A percentile compares a stretch with the other conserved stretches of the same genome.
Evolutionary conservation across 2,797 vertebrate genomes (phyloP).

Genomic region (Halcyon chelicuti): DNA sequence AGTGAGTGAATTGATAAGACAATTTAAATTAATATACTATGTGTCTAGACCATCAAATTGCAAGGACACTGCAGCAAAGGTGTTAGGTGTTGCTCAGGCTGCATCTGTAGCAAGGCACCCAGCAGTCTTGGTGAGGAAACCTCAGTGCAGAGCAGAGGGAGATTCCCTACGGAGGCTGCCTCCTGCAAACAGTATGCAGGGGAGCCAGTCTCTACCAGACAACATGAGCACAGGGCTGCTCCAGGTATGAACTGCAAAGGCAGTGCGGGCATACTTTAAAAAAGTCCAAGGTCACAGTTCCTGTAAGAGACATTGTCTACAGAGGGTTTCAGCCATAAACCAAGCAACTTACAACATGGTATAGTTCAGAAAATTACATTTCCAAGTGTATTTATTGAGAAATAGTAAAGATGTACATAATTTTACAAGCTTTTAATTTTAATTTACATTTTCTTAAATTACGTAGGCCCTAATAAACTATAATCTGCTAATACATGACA

Average conservation of each 20-base stretch:
- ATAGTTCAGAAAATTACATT: conserved; percentile 77
- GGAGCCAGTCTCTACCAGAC: neutral
- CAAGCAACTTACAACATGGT: conserved; percentile 42
- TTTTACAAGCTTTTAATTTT: conserved; percentile 85
- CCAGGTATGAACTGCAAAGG: neutral
- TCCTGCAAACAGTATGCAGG: accelerated
- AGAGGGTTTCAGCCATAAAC: neutral
- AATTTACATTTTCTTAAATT: conserved; percentile 86
- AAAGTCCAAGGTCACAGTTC: neutral
- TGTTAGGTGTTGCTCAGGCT: neutral
- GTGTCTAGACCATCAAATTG: neutral
- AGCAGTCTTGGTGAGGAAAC: neutral
- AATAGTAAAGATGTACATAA: conserved; percentile 84
- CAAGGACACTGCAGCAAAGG: neutral
- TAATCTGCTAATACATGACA: conserved; percentile 76
- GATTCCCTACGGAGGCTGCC: neutral
- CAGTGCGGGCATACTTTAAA: accelerated
- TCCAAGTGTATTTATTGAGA: conserved; percentile 85
- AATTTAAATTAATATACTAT: neutral
- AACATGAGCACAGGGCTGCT: neutral
- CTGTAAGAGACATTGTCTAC: neutral
- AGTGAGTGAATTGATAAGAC: neutral
- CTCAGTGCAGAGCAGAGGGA: neutral
- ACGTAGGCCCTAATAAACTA: conserved; percentile 77
- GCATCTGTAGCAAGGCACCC: neutral